These are phyloP conservation scores for Thinocorus orbignyianus DNA, from an alignment of 2,113 vertebrate genomes.

Conservation along the genomic window DNA sequence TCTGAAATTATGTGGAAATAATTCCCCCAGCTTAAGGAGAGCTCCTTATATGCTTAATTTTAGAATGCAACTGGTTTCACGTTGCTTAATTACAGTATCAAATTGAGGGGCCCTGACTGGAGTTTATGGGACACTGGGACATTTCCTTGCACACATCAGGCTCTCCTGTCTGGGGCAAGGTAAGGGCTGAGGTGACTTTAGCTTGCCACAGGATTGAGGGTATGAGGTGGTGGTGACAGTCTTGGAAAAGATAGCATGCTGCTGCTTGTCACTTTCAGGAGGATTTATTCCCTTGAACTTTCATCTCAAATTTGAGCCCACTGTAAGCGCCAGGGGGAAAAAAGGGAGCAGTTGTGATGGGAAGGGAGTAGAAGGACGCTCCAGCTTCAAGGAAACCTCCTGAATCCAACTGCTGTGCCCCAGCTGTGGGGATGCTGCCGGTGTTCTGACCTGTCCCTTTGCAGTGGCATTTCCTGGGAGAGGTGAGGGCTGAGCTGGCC, in stretches of 20 bases:
- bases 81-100: slow-evolving; percentile 64
- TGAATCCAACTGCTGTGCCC: rapidly evolving
- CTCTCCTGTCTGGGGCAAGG: background rate
- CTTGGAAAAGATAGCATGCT: background rate
- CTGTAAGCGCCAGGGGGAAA: background rate
- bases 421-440: background rate
- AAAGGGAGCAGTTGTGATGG: background rate
- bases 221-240: background rate
- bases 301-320: background rate
- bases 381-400: background rate
- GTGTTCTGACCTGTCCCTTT: background rate
- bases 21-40: slow-evolving; percentile 56
- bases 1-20: slow-evolving; percentile 70
- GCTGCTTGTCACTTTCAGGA: background rate
- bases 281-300: rapidly evolving
- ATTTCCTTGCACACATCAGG: background rate
- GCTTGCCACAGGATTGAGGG: background rate
- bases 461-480: background rate
- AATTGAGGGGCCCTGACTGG: background rate
- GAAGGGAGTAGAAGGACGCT: background rate
- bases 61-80: background rate
- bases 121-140: background rate
- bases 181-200: background rate
- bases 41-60: slow-evolving; percentile 43
- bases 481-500: background rate